Evolutionary conservation across 2,113 vertebrate genomes (phyloP), one percentile per base, ranked within the genome.

Genomic region (Hemiprocne comata): DNA sequence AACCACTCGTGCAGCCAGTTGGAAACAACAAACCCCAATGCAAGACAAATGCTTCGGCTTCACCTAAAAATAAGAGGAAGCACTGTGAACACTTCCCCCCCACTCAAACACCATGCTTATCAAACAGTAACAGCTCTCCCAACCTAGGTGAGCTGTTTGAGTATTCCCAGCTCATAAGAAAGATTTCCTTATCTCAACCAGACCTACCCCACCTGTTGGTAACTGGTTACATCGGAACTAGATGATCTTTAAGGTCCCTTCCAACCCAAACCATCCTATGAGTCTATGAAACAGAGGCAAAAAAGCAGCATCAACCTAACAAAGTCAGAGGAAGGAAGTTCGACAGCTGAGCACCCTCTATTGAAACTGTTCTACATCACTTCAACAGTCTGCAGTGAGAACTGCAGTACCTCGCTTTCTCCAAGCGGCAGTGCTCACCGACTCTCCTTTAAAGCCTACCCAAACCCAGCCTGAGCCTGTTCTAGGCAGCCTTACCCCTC

Each of bases 21-120:
- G 98, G 75, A 99, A 99, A 93, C 99, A 99, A 96, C 99, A 98
- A 40, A 99, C 98, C 81, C 99, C 98, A 96, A 99, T 99, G 90
- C 99, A 99, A 83, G 99, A 98, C n/a, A 99, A 98, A 97, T 99
- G 99, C 93, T 99, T 99, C 1, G 98, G 99, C 94, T 99, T 99
- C 96, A 99, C 98, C 99, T 99, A 9, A 17, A 62, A 42, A 17
- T 0, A n/a, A 42, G 2, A 38, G 10, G 16, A 3, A 67, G 21
- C 4, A 0, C 31, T 10, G 1, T 25, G 33, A 93, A 7, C 1
- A 14, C 15, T 2, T 8, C 9, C 15, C 3, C 8, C 9, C 2
- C 20, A 19, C 5, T 10, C 1, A 23, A 16, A 13, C 24, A n/a
- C 15, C 0, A 1, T 0, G 34, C 34, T 58, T 48, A 3, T 18